These are phyloP conservation scores for Pachyseris speciosa DNA, from an alignment of 64 coral and sea anemone genomes.

Conservation along the genomic window DNA sequence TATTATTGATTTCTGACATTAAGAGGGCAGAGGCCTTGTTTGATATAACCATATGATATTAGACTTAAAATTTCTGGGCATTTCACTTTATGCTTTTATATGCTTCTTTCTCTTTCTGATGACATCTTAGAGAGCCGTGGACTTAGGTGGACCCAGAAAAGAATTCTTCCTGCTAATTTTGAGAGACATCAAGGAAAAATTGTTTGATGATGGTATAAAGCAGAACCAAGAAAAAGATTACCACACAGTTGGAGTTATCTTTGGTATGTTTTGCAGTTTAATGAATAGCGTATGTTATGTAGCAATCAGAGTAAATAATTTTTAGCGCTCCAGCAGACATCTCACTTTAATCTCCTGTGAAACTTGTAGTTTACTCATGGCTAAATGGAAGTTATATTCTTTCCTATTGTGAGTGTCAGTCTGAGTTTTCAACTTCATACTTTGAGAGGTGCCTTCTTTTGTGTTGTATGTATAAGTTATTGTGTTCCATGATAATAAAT, in stretches of 20 bases:
- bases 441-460: background rate
- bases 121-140: background rate
- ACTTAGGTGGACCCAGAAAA: background rate
- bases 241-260: background rate
- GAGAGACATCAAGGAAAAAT: too few relatives aligned
- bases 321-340: background rate
- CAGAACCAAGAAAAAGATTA: background rate
- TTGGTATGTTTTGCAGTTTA: background rate
- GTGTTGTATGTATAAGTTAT: background rate
- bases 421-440: background rate
- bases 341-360: background rate
- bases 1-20: background rate
- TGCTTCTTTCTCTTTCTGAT: slow-evolving; percentile 8
- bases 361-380: background rate
- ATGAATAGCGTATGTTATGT: background rate
- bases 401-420: background rate
- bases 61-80: background rate
- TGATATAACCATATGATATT: background rate
- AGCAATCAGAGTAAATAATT: background rate
- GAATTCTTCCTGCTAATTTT: slow-evolving; percentile 8
- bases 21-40: background rate
- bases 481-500: slow-evolving; percentile 3
- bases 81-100: background rate
- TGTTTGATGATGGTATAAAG: slow-evolving; percentile 2
- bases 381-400: background rate